Evolutionary conservation across 2,797 vertebrate genomes (phyloP), one percentile per base, ranked within the genome.

Genomic region (Stomatorhinus walkeri): DNA sequence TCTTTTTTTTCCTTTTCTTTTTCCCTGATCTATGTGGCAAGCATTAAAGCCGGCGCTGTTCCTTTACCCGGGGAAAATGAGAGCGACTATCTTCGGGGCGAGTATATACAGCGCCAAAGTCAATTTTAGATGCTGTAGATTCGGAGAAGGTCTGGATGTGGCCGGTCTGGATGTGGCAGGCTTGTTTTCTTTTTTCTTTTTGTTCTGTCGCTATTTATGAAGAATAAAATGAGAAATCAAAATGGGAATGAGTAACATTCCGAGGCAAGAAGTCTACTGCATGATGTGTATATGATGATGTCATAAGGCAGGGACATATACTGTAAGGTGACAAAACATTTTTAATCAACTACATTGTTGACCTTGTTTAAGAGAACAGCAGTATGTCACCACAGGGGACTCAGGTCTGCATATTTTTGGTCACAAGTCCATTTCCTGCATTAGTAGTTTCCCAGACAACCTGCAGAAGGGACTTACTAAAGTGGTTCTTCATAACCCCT

Each of bases 81-180:
- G 59, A 87, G 81, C 84, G 84, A 59, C 7, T 89, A 85, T 89
- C 88, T 85, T 12, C 46, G 24, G 46, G 14, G 32, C 61, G 56
- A 89, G 40, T 49, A 68, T 89, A 48, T 61, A 59, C 56, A 22
- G 46, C 24, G 10, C 79, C 36, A 32, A 49, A 49, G 36, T 85
- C 54, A 24, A 89, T 64, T 89, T 89, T 7, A 89, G 88, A 85
- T 89, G 40, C 14, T n/a, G 56, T 6, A 43, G 54, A 89, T 64
- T 48, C 28, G 56, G 10, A 85, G 52, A 85, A 48, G 40, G 79
- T 24, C 54, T 48, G 51, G 51, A 54, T 54, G 68, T 12, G 49
- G 49, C 32, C 36, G 4, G 43, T n/a, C 14, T 12, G 36, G 22
- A 48, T 68, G 36, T 3, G 10, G 59, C 52, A 8, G 24, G 16